Base-by-base conservation (phyloP, 53 echinoderm and acorn worm species). In the Stichopus horrens region DNA sequence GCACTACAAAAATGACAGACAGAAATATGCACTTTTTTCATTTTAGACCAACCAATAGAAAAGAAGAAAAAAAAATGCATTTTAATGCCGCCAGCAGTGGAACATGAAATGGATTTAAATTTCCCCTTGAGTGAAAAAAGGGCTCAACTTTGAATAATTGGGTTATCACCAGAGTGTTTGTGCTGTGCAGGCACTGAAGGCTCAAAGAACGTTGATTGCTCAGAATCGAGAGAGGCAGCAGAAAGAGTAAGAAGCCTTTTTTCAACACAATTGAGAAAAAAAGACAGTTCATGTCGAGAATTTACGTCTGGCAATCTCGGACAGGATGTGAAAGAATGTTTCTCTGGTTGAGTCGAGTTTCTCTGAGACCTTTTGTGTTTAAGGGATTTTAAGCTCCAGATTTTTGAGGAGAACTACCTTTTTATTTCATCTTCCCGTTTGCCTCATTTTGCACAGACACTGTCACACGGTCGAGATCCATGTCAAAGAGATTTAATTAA, bases 51-150 rank as follows among this genome's bases (percentile, higher is more conserved):
- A 71, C 18, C n/a, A 71, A 71, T 71, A 7, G 18, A 71, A 37
- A 37, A 16, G 63, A 10, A 71, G 19, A 71, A 71, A 71, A 67
- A 71, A 71, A 71, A 71, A 16, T 16, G 71, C 71, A 71, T 19
- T 71, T 71, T 71, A 71, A 71, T 16, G 71, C 71, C 71, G 16
- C 71, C 71, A 71, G 71, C 71, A 71, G 18, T 71, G 19, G 71
- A 71, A 71, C 71, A 71, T 71, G 71, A 71, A 71, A 71, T 71
- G 71, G 71, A 71, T 71, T 71, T 71, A 71, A 71, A 71, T 71
- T 71, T 71, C 19, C 71, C 71, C 71, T 71, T 71, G 71, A 71
- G 71, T n/a, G 19, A 71, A 71, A 63, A 71, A 71, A 71, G 71
- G 71, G 71, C 71, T 71, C 71, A 71, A 71, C 71, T 71, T 71